Base-by-base conservation (phyloP, 2,113 vertebrate species). In the Amphiprion ocellaris region DNA sequence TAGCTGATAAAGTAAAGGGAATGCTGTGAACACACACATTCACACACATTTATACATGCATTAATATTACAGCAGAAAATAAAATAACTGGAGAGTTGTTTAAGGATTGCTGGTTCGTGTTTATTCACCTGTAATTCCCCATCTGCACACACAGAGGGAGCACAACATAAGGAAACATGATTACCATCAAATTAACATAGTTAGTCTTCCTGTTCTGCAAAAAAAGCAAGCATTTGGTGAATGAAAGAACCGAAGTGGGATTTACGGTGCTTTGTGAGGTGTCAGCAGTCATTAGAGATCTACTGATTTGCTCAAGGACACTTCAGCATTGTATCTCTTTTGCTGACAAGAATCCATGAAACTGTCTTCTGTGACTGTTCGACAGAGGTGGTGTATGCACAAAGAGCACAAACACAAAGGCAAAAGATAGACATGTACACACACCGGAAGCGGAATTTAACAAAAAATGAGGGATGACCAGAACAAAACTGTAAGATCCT, bases 271-370 rank as follows among this genome's bases (percentile, higher is more conserved):
- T 46, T 30, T 67, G 17, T 41, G 15, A 16, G 15, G 17, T 26
- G 47, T 71, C 47, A 64, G 11, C 60, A 66, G 62, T 69, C 46
- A 63, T 67, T 46, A 53, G 2, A 64, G 10, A 16, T 21, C 24
- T n/a, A 28, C 56, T 78, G 46, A 74, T 52, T 74, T 58, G 52
- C 39, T 81, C 59, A 73, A 84, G 55, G 83, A 84, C 64, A 71
- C n/a, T 79, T 72, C 15, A 59, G 37, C 10, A 2, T 41, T 14
- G 15, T 71, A 26, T 76, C 69, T 64, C 56, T 74, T 64, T 56
- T 26, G 46, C 47, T 63, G 53, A 73, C 63, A 74, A 52, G 28
- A 71, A 49, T 37, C 16, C 71, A 66, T 83, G 59, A 68, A 74
- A 83, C 53, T 24, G 17, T 67, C 66, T 69, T 41, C 44, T 46